Conservation (phyloP, 2,113 vertebrate genomes). For the Phyllostomus discolor region DNA sequence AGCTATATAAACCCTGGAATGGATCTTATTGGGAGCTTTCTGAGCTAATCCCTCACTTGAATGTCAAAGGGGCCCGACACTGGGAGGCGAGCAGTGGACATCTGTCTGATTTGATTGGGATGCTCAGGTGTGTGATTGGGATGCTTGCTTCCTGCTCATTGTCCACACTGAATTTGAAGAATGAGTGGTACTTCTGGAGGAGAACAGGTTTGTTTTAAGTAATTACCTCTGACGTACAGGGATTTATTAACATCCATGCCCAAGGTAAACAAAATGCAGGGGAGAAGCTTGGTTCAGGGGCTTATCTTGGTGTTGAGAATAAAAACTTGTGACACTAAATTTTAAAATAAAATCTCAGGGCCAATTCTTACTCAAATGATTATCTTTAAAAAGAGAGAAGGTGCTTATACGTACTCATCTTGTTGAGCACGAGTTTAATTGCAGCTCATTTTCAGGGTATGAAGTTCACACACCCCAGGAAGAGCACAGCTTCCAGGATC, state of each 20-base stretch:
- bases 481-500: not conserved
- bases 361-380: not conserved
- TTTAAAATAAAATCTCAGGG: not conserved
- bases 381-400: slow-evolving; percentile 10
- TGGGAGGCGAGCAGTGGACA: not conserved
- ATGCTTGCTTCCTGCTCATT: not conserved
- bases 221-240: not conserved
- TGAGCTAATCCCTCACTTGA: not conserved
- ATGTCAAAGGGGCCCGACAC: not conserved
- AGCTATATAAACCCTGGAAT: not conserved
- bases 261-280: not conserved
- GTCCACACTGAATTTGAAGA: not conserved
- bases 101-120: not conserved
- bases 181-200: not conserved
- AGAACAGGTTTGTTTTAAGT: not conserved
- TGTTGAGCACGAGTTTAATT: not conserved
- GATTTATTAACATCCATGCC: not conserved
- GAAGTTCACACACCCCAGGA: not conserved
- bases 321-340: not conserved
- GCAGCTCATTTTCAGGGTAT: not conserved
- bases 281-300: not conserved
- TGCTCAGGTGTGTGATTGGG: not conserved
- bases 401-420: not conserved
- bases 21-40: not conserved
- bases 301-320: not conserved